Conservation (phyloP, 2,113 vertebrate genomes). For the Natator depressus region DNA sequence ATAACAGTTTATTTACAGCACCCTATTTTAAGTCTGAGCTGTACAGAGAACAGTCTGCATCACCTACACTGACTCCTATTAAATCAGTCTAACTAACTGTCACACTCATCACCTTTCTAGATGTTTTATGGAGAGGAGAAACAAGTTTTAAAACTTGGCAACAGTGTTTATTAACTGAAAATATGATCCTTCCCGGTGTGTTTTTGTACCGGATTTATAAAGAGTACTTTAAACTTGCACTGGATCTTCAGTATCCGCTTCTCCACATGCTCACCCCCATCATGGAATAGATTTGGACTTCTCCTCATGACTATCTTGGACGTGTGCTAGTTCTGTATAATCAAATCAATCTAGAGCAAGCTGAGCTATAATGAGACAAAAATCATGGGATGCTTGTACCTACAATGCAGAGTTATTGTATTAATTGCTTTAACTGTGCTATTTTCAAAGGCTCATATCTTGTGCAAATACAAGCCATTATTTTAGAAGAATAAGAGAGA, state of each 20-base stretch:
- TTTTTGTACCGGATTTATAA: constrained; percentile 50
- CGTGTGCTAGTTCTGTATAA: not conserved
- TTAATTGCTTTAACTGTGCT: not conserved
- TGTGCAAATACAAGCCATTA: not conserved
- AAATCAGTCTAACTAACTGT: constrained; percentile 44
- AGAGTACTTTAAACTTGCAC: constrained; percentile 13
- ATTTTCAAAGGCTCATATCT: constrained; percentile 1
- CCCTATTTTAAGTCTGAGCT: constrained; percentile 59
- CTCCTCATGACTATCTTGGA: not conserved
- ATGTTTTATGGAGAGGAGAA: constrained; percentile 47
- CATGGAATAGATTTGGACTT: not conserved
- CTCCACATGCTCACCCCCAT: not conserved
- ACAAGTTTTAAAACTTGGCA: constrained; percentile 33
- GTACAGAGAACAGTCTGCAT: constrained; percentile 47
- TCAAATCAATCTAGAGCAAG: not conserved
- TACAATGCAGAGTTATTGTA: not conserved
- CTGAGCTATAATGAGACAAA: not conserved
- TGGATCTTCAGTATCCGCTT: not conserved
- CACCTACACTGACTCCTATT: constrained; percentile 33
- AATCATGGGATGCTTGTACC: not conserved
- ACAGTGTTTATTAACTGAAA: constrained; percentile 27
- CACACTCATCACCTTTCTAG: constrained; percentile 58
- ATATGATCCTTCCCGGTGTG: constrained; percentile 39
- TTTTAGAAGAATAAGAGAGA: not conserved
- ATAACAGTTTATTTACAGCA: constrained; percentile 66